Evolutionary conservation across 2,113 vertebrate genomes (phyloP), one percentile per base, ranked within the genome.

Genomic region (Toxotes jaculatrix): DNA sequence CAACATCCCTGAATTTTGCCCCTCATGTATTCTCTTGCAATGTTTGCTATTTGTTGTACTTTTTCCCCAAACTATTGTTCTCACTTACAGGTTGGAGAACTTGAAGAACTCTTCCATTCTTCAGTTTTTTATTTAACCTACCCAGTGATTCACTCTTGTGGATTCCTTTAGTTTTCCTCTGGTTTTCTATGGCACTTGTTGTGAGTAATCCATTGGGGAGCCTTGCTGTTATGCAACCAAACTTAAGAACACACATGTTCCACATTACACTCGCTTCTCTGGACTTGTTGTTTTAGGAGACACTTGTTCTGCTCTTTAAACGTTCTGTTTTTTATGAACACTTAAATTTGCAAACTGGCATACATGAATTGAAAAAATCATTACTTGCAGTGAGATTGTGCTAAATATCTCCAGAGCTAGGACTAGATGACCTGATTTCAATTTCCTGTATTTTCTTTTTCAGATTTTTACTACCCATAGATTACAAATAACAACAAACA

Each of bases 131-230:
- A 51, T 65, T 62, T 11, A 68, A 56, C 12, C 7, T 2, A 43
- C 36, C 16, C 38, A 61, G 36, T 57, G 42, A 71, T 31, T 51
- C 4, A 0, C 7, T 61, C 43, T 42, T 45, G 71, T 66, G 60
- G 36, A 59, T 69, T 72, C 31, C 5, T 13, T 57, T 60, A 16
- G 1, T 0, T 70, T 75, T n/a, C 19, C 38, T 69, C 23, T 75
- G 23, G 34, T 79, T 83, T 80, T 70, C 53, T 80, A 21, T 73
- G 81, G 82, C 81, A 82, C 45, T 75, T 7, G 9, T 63, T 81
- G 11, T 40, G 10, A 53, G 1, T 17, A 19, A 57, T 62, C 21
- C 79, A 8, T 27, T 42, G 19, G 88, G 82, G 49, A 80, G 7
- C 23, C 23, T 43, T 42, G n/a, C 10, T 36, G 64, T 83, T 85